These are phyloP conservation scores for Raja brachyura DNA, from an alignment of 2,113 vertebrate species.

Conservation along the genomic window DNA sequence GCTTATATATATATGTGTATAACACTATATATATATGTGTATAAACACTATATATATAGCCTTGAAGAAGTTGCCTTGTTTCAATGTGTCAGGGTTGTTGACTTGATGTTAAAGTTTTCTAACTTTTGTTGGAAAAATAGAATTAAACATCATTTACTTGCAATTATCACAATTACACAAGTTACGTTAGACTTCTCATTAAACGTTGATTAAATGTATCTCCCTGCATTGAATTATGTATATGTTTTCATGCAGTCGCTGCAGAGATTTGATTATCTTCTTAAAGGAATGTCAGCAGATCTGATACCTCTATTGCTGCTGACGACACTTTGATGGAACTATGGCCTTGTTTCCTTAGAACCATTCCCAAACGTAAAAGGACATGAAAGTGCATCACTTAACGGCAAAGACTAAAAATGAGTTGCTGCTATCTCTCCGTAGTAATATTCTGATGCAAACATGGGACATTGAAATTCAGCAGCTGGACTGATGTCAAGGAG, in stretches of 20 bases:
- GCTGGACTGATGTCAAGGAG: conserved; percentile 2
- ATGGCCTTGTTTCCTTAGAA: background rate
- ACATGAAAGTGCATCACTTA: background rate
- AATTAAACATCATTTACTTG: background rate
- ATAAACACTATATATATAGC: background rate
- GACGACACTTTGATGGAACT: background rate
- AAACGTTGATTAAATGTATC: background rate
- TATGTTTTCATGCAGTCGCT: background rate
- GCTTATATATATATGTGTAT: background rate
- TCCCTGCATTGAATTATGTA: background rate
- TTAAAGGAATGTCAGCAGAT: background rate
- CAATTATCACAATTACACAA: background rate
- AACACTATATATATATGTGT: too few relatives aligned
- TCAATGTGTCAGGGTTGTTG: background rate
- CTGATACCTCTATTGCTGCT: background rate
- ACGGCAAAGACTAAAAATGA: background rate
- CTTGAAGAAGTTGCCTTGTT: background rate
- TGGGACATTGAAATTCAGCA: background rate
- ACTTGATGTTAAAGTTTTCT: background rate
- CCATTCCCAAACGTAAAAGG: background rate
- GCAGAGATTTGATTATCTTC: background rate
- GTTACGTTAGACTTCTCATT: background rate
- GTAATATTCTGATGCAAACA: too few relatives aligned
- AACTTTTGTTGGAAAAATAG: background rate
- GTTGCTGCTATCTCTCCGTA: background rate